Evolutionary conservation across 2,113 vertebrate species (phyloP).

Genomic region (Hydrochoerus hydrochaeris): DNA sequence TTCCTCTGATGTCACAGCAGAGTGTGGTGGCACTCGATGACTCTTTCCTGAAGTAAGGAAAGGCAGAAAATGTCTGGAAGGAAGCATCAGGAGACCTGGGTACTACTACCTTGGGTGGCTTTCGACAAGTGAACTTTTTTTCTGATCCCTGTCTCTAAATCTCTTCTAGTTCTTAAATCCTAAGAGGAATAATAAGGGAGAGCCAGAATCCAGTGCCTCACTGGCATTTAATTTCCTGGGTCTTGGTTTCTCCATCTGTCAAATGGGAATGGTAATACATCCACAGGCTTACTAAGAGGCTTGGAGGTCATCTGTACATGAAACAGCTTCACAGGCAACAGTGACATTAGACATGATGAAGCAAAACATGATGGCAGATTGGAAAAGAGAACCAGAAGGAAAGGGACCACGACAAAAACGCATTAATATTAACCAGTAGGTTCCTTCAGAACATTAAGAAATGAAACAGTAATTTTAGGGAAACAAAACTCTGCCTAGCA

Average conservation of each 20-base stretch:
- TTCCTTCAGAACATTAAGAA: conserved; percentile 69
- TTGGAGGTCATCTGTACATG: neutral
- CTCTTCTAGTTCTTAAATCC: neutral
- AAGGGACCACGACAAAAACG: conserved; percentile 68
- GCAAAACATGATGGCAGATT: neutral
- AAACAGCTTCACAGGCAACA: neutral
- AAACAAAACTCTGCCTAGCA: conserved; percentile 72
- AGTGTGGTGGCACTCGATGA: accelerated
- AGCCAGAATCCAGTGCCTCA: neutral
- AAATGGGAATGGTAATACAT: neutral
- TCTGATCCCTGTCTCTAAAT: neutral
- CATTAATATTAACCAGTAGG: conserved; percentile 77
- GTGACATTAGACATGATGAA: neutral
- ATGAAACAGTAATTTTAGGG: conserved; percentile 74
- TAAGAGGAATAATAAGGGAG: neutral
- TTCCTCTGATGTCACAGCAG: neutral
- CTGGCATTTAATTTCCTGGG: neutral
- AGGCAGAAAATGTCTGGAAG: neutral
- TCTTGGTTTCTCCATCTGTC: conserved; percentile 51
- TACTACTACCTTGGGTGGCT: neutral
- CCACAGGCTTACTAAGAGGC: neutral
- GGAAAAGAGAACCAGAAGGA: conserved; percentile 31
- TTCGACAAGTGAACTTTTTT: neutral
- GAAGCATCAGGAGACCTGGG: neutral
- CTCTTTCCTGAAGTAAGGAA: neutral